Base-by-base conservation (phyloP, 2,797 vertebrate species). In the Liparis tanakae region DNA sequence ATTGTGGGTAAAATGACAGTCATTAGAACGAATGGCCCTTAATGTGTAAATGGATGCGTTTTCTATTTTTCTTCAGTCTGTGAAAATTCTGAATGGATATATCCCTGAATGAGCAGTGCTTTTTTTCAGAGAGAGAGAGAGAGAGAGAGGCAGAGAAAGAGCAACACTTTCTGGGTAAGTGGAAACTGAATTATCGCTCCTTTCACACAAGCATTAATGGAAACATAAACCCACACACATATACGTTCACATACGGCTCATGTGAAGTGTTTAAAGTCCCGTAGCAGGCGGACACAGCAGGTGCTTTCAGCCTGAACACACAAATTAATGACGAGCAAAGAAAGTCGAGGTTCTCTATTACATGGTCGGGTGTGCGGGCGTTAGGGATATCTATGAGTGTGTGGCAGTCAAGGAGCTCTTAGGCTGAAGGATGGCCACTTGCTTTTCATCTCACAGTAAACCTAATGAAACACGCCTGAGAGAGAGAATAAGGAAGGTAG, bases 391-490 rank as follows among this genome's bases (percentile, higher is more conserved):
- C 75, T 78, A 55, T 54, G 74, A 79, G 81, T 63, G 82, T 66
- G 76, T 74, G 72, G 70, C 51, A 65, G 80, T 87, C 72, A 64
- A 87, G 83, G 74, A 78, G 70, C 85, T 85, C 84, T 89, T 78
- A 48, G 73, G 70, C 82, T 89, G 81, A 90, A 88, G 83, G 88
- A 89, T 86, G 74, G 79, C 81, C 89, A 80, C 87, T 92, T 83
- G 79, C 79, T 89, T 87, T 92, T 91, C 86, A 88, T 85, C 83
- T 89, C 78, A 74, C 15, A 65, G 73, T 33, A 48, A 75, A 81
- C 83, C 91, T 90, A 92, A 91, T 89, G 82, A 90, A 93, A 94
- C 88, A 87, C 82, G 82, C 80, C 63, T 34, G 60, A 85, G 79
- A 88, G 83, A 74, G 67, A 69, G 20, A 70, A 46, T 12, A 43